Conservation (phyloP, 2,797 vertebrate genomes). For the Acestrorhynchus altus region DNA sequence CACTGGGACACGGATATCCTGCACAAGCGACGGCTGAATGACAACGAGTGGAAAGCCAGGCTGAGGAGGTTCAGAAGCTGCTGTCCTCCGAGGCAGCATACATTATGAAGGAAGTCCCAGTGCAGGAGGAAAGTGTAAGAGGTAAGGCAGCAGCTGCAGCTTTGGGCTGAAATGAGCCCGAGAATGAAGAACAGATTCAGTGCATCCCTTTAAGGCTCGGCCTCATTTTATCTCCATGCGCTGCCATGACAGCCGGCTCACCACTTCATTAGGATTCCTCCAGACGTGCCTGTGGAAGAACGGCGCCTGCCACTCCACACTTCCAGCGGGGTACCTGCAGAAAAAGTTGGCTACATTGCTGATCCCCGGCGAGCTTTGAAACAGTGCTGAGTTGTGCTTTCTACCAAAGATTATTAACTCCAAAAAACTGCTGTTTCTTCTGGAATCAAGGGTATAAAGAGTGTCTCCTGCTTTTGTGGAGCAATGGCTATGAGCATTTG, state of each 20-base stretch:
- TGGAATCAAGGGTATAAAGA: too few species aligned
- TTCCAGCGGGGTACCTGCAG: constrained; percentile 1
- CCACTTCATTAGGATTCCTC: constrained; percentile 49
- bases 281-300: constrained; percentile 41
- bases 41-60: constrained; percentile 43
- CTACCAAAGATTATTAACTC: background rate
- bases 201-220: constrained; percentile 48
- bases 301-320: constrained; percentile 38
- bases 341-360: background rate
- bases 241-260: constrained; percentile 37
- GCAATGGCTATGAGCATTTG: too few species aligned
- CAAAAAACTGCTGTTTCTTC: too few species aligned
- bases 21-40: constrained; percentile 38
- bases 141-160: constrained; percentile 33
- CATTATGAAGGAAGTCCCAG: constrained; percentile 54
- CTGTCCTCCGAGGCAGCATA: constrained; percentile 47
- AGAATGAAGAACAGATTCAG: constrained; percentile 38
- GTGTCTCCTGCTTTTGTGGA: too few species aligned
- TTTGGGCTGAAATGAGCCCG: constrained; percentile 37
- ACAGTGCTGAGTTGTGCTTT: background rate
- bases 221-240: constrained; percentile 49
- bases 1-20: background rate
- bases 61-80: constrained; percentile 1
- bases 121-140: constrained; percentile 23
- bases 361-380: background rate